A percentile compares a stretch with the other conserved stretches of the same genome.
phyloP scores from a whole-genome alignment of 2,888 invertebrate species.

The Hemaris fuciformis region DNA sequence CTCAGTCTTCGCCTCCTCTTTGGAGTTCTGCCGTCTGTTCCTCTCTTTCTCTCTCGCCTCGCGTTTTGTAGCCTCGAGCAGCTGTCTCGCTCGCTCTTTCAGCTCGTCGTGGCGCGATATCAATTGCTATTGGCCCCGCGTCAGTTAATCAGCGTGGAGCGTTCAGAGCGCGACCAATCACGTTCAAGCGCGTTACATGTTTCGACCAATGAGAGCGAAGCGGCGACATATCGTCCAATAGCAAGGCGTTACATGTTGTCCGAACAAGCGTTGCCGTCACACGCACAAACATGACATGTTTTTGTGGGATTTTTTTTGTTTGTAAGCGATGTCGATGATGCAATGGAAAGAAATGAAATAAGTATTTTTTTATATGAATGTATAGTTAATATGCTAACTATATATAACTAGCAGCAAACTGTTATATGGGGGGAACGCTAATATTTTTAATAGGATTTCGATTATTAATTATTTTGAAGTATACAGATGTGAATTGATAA shows the following conservation, averaged over 20 bases:
- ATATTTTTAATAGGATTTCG: not conserved
- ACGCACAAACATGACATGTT: constrained; percentile 47
- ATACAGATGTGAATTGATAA: no score
- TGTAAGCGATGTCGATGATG: constrained; percentile 54
- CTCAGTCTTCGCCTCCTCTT: constrained; percentile 86
- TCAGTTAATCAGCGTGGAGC: constrained; percentile 31
- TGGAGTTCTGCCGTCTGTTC: constrained; percentile 52
- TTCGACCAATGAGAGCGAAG: constrained; percentile 25
- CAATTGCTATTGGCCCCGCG: constrained; percentile 82
- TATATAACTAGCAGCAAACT: not conserved
- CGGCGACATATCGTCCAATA: constrained; percentile 27
- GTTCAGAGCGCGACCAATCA: constrained; percentile 28
- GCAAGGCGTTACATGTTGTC: no score
- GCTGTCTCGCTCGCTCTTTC: constrained; percentile 90
- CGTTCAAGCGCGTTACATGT: constrained; percentile 8
- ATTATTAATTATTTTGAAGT: not conserved
- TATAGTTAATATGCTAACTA: constrained; percentile 8
- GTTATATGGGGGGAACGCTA: not conserved
- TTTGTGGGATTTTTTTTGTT: constrained; percentile 24
- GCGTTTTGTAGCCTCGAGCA: constrained; percentile 89
- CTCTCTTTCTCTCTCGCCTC: constrained; percentile 81
- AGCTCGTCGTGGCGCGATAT: constrained; percentile 91
- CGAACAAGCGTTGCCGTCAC: no score
- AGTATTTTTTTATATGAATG: constrained; percentile 23
- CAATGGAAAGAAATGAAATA: constrained; percentile 56